Percentiles rank a stretch among this genome's conserved stretches.
These are phyloP conservation scores for Trisateles emortualis DNA, from an alignment of 2,888 invertebrate species.

Conservation along the genomic window DNA sequence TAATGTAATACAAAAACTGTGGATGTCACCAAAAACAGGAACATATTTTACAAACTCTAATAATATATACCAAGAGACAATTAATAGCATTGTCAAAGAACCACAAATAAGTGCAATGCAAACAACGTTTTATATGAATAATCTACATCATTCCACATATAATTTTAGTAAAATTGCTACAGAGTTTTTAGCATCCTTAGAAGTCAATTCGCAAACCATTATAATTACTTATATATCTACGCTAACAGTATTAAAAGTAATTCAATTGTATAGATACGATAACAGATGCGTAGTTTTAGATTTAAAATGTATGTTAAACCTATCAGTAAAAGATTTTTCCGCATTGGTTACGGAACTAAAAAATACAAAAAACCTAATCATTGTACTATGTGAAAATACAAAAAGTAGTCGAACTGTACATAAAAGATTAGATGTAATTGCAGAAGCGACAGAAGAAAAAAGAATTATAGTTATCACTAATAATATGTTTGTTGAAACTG, in stretches of 20 bases:
- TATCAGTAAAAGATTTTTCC: neutral
- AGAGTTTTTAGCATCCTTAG: neutral
- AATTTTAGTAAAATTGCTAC: neutral
- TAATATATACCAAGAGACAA: neutral
- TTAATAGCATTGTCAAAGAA: conserved; percentile 8
- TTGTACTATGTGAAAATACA: conserved; percentile 6
- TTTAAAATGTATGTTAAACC: neutral
- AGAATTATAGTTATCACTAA: conserved; percentile 5
- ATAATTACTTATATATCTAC: conserved; percentile 13
- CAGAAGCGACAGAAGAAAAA: conserved; percentile 4
- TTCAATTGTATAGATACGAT: conserved; percentile 7
- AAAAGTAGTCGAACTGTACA: neutral
- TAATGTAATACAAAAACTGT: conserved; percentile 29
- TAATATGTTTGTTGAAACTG: neutral
- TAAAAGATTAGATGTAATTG: conserved; percentile 2
- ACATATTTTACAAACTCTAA: neutral
- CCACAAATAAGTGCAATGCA: conserved; percentile 9
- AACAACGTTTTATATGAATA: conserved; percentile 5
- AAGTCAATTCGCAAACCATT: neutral
- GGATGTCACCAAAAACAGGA: conserved; percentile 18
- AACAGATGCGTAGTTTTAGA: neutral
- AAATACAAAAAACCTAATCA: conserved; percentile 6
- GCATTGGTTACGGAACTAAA: neutral
- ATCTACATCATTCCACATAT: conserved; percentile 1
- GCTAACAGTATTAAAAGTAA: conserved; percentile 23